phyloP scores from a whole-genome alignment of 2,113 vertebrate species.

The Lutjanus erythropterus region DNA sequence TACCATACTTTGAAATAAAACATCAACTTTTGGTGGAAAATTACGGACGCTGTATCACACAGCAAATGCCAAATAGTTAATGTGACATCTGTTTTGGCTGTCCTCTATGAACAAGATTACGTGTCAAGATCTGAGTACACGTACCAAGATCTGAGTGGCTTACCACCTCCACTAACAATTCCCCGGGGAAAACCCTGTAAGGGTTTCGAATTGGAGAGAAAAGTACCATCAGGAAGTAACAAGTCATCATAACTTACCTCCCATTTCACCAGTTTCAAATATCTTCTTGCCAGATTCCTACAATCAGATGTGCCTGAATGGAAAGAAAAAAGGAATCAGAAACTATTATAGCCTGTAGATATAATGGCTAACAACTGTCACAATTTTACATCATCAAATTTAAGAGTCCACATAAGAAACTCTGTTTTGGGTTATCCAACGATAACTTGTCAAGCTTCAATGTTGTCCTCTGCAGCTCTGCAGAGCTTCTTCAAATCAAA shows the following conservation, averaged over 20 bases:
- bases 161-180: not conserved
- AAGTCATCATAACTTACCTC: slow-evolving; percentile 54
- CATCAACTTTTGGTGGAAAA: not conserved
- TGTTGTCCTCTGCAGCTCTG: not conserved
- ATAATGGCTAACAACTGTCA: not conserved
- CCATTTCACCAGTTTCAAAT: slow-evolving; percentile 59
- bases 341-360: not conserved
- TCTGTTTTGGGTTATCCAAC: not conserved
- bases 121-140: too few relatives aligned
- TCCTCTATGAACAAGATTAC: not conserved
- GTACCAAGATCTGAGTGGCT: too few relatives aligned
- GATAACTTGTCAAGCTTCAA: not conserved
- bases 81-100: not conserved
- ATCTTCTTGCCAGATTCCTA: not conserved
- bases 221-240: not conserved
- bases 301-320: slow-evolving; percentile 27
- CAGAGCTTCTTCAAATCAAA: not conserved
- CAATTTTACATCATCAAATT: not conserved
- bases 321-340: not conserved
- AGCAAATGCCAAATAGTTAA: not conserved
- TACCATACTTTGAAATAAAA: not conserved
- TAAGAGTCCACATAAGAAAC: not conserved
- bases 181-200: not conserved
- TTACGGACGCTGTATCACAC: not conserved
- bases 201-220: not conserved